Conservation (phyloP, 2,888 invertebrate genomes). For the Luffia ferchaultella region DNA sequence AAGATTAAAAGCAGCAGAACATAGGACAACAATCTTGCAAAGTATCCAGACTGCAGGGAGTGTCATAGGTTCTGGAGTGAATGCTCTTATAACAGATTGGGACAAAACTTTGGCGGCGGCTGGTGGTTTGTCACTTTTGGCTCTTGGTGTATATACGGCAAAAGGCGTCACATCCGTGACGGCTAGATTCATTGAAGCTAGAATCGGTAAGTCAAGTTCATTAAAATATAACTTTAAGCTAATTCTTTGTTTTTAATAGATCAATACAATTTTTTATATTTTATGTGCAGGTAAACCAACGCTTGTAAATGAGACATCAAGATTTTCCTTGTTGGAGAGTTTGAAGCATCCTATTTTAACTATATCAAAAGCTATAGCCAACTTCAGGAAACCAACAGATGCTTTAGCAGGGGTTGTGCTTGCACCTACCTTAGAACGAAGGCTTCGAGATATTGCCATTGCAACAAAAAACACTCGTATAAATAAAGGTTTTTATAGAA, state of each 20-base stretch:
- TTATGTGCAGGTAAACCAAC: too few relatives aligned
- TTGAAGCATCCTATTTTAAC: constrained; percentile 88
- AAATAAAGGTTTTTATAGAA: constrained; percentile 94
- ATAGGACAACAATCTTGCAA: constrained; percentile 92
- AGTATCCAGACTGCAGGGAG: constrained; percentile 96
- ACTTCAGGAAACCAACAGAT: constrained; percentile 69
- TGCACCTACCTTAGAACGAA: constrained; percentile 90
- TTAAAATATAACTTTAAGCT: too few relatives aligned
- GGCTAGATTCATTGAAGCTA: constrained; percentile 89
- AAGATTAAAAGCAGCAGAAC: constrained; percentile 87
- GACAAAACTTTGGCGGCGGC: constrained; percentile 94
- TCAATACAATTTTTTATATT: too few relatives aligned
- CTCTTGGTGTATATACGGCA: constrained; percentile 94
- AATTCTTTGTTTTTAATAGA: too few relatives aligned
- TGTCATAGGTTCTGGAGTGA: constrained; percentile 91
- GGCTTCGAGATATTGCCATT: constrained; percentile 95
- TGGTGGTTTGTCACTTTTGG: constrained; percentile 90
- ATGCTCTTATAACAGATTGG: constrained; percentile 93
- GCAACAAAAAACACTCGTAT: constrained; percentile 97
- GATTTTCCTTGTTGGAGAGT: constrained; percentile 87
- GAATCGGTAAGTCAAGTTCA: constrained; percentile 71
- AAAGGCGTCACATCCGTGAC: constrained; percentile 92
- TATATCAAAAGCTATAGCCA: constrained; percentile 67
- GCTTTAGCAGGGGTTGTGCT: constrained; percentile 87
- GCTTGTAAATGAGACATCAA: constrained; percentile 93